These are phyloP conservation scores for Schmidtea mediterranea DNA, from an alignment of 1,140 invertebrate genomes.

Conservation along the genomic window DNA sequence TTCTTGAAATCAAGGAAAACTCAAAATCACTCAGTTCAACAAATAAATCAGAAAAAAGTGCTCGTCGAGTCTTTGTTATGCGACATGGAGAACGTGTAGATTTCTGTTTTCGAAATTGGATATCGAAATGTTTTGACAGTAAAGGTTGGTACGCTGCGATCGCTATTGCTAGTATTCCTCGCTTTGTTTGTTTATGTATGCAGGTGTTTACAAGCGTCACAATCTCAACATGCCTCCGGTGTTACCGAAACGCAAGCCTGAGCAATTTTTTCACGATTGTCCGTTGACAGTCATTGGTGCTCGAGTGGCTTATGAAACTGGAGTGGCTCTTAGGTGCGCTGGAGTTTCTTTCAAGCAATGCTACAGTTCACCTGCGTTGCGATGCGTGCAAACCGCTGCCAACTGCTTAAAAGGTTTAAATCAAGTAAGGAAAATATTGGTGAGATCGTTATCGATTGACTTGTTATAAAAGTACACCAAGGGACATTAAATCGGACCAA, in stretches of 20 bases:
- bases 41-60: constrained; percentile 7
- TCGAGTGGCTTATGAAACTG: constrained; percentile 19
- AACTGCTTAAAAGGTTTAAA: constrained; percentile 29
- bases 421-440: background rate
- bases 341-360: constrained; percentile 41
- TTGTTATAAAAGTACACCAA: too few species aligned
- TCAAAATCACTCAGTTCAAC: background rate
- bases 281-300: constrained; percentile 50
- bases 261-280: constrained; percentile 47
- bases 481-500: too few species aligned
- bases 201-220: constrained; percentile 39
- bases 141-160: constrained; percentile 28
- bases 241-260: constrained; percentile 32
- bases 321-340: constrained; percentile 36
- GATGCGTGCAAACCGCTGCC: constrained; percentile 63
- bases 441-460: background rate
- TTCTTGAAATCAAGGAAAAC: too few species aligned
- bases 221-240: constrained; percentile 62
- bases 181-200: background rate
- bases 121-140: constrained; percentile 53
- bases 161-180: background rate
- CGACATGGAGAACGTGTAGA: constrained; percentile 63
- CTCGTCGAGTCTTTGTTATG: constrained; percentile 42
- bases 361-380: constrained; percentile 54
- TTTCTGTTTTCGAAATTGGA: constrained; percentile 64